These are phyloP conservation scores for Anableps anableps DNA, from an alignment of 2,797 vertebrate species.

Conservation along the genomic window DNA sequence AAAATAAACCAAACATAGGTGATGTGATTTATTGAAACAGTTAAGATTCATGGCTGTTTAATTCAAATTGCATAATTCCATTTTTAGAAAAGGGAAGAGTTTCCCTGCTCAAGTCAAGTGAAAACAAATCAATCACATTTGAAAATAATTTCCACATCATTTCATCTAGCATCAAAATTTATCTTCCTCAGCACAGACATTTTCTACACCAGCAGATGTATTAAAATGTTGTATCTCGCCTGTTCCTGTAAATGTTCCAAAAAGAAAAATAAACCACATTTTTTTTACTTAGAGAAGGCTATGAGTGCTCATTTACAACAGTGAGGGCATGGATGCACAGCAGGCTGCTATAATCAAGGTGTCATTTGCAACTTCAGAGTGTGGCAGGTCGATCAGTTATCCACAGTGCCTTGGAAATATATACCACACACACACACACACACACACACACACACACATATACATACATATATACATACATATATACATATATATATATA, in stretches of 20 bases:
- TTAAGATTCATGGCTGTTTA: conserved; percentile 52
- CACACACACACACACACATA: too few species aligned
- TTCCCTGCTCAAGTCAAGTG: conserved; percentile 36
- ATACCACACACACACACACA: background rate
- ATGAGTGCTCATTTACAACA: conserved; percentile 36
- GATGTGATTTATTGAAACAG: conserved; percentile 41
- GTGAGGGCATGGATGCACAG: conserved; percentile 18
- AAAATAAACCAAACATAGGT: conserved; percentile 45
- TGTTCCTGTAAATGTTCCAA: conserved; percentile 27
- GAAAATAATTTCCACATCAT: conserved; percentile 60
- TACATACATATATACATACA: too few species aligned
- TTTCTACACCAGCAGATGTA: conserved; percentile 45
- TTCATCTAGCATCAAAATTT: conserved; percentile 56
- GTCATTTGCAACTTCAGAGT: conserved; percentile 15
- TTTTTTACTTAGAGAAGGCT: conserved; percentile 48
- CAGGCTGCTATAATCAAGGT: conserved; percentile 9
- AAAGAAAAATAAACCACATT: conserved; percentile 39
- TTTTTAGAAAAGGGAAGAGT: conserved; percentile 49
- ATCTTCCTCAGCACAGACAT: conserved; percentile 52
- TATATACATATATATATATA: too few species aligned
- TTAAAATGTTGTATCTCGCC: conserved; percentile 31
- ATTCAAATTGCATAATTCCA: conserved; percentile 42
- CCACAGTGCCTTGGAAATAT: background rate
- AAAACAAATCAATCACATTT: conserved; percentile 73
- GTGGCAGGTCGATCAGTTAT: conserved; percentile 10